Evolutionary conservation across 2,797 vertebrate genomes (phyloP).

Genomic region (Epinephelus malabaricus): DNA sequence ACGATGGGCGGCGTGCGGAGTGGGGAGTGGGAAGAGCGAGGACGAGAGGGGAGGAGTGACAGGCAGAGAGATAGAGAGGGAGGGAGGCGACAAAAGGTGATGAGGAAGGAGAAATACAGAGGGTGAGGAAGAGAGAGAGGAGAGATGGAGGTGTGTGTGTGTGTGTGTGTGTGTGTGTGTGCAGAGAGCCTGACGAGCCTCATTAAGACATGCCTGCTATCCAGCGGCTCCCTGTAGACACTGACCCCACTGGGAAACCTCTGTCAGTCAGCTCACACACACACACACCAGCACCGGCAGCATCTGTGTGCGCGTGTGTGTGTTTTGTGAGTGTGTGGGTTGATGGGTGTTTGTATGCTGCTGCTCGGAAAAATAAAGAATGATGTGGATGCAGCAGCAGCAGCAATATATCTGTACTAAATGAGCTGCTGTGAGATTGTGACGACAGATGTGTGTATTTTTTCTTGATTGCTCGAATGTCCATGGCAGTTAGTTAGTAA

Average conservation of each 20-base stretch:
- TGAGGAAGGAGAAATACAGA: conserved; percentile 55
- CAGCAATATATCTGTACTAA: conserved; percentile 21
- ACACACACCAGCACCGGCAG: conserved; percentile 16
- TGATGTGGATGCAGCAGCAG: background rate
- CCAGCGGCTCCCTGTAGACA: conserved; percentile 68
- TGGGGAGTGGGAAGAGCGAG: conserved; percentile 31
- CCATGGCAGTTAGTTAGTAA: conserved; percentile 2
- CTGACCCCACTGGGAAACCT: conserved; percentile 73
- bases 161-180: conserved; percentile 32
- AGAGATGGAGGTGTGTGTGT: conserved; percentile 33
- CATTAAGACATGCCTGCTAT: conserved; percentile 77
- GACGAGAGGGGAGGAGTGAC: conserved; percentile 32
- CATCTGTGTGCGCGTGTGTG: background rate
- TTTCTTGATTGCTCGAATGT: conserved; percentile 38
- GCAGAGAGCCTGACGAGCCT: conserved; percentile 74
- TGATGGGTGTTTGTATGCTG: conserved; percentile 1
- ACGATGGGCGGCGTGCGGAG: conserved; percentile 15
- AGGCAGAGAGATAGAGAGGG: background rate
- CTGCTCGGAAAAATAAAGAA: background rate
- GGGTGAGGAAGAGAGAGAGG: background rate
- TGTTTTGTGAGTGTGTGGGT: background rate
- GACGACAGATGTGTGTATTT: conserved; percentile 38
- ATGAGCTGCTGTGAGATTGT: background rate
- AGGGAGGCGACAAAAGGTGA: conserved; percentile 37
- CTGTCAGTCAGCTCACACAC: conserved; percentile 64